Percentiles rank a stretch among this genome's conserved stretches.
Evolutionary conservation across 2,888 invertebrate species (phyloP).

Genomic region (Eueremaeus valkanovi): DNA sequence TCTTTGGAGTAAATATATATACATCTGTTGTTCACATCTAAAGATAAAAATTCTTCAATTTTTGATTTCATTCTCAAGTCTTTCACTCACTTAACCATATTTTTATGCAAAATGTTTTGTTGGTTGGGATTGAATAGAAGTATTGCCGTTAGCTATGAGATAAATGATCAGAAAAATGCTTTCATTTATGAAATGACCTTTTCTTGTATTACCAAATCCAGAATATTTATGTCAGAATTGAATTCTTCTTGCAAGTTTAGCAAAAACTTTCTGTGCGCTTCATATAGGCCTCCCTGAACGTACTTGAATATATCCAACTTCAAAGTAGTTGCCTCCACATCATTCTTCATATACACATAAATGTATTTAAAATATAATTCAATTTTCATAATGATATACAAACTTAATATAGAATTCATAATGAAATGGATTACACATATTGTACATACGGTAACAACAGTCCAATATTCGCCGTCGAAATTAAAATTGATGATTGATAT

Average conservation of each 20-base stretch:
- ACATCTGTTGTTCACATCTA: neutral
- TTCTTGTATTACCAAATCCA: conserved; percentile 2
- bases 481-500: neutral
- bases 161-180: neutral
- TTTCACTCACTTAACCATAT: neutral
- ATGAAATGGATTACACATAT: neutral
- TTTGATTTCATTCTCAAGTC: neutral
- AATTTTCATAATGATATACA: neutral
- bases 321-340: neutral
- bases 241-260: neutral
- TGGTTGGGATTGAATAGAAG: neutral
- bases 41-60: neutral
- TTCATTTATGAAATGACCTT: neutral
- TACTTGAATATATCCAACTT: neutral
- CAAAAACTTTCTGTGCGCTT: neutral
- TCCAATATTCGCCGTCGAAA: neutral
- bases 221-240: neutral
- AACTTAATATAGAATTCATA: neutral
- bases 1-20: neutral
- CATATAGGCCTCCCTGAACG: neutral
- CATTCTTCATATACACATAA: too few species aligned
- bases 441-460: neutral
- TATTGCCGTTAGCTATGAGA: neutral
- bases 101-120: neutral
- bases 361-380: too few species aligned